Conservation (phyloP, 2,113 vertebrate species). For the Mesitornis unicolor region DNA sequence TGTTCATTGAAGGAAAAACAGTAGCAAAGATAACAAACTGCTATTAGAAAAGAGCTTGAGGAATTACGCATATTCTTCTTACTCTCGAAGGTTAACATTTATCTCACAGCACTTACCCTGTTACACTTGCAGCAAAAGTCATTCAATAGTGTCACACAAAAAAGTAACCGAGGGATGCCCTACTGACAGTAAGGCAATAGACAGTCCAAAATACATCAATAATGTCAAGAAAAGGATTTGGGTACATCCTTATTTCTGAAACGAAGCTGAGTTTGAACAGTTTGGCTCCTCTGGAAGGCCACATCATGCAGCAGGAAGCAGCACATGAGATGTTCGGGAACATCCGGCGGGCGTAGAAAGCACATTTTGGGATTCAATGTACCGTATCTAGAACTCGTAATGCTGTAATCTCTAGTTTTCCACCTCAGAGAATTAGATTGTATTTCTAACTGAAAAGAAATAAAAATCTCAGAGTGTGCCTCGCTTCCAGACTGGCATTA, state of each 20-base stretch:
- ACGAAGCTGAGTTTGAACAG: conserved; percentile 26
- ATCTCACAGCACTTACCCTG: neutral
- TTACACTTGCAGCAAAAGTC: neutral
- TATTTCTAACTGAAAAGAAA: conserved; percentile 6
- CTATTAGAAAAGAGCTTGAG: conserved; percentile 49
- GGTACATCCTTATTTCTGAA: conserved; percentile 13
- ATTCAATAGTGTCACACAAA: neutral
- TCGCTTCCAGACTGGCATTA: neutral
- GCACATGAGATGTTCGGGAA: conserved; percentile 1
- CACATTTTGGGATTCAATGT: conserved; percentile 25
- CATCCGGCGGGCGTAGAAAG: conserved; percentile 38
- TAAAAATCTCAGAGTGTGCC: neutral
- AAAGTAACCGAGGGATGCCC: conserved; percentile 12
- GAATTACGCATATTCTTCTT: conserved; percentile 27
- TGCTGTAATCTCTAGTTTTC: neutral
- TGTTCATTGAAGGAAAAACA: conserved; percentile 34
- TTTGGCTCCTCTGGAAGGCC: conserved; percentile 46
- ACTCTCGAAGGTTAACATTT: neutral
- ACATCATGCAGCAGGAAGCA: conserved; percentile 49
- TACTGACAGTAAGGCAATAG: conserved; percentile 42
- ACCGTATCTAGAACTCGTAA: neutral
- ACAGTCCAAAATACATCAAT: neutral
- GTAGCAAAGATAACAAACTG: neutral
- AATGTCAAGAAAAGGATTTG: conserved; percentile 1
- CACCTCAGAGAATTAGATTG: neutral